These are phyloP conservation scores for Tanypteryx hageni DNA, from an alignment of 2,888 invertebrate species.

Conservation along the genomic window DNA sequence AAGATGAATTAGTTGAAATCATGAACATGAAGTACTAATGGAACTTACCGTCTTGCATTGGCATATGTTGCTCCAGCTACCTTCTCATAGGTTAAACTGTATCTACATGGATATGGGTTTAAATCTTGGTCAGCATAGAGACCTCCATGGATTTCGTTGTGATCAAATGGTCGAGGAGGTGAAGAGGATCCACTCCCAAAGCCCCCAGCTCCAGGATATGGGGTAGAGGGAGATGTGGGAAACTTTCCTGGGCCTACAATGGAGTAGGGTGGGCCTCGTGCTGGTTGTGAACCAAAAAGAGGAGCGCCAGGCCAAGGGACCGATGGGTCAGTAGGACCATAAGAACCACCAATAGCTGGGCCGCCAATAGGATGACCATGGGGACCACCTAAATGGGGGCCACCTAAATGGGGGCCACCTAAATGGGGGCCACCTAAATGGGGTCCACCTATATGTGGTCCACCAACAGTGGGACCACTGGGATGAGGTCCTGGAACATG, in stretches of 20 bases:
- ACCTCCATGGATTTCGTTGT: conserved; percentile 51
- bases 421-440: conserved; percentile 11
- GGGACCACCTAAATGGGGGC: conserved; percentile 16
- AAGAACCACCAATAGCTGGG: not conserved
- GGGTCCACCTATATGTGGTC: not conserved
- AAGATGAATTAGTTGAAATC: not conserved
- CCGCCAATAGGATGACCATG: conserved; percentile 1
- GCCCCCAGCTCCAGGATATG: conserved; percentile 42
- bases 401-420: not conserved
- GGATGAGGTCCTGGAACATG: not conserved
- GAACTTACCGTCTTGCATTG: conserved; percentile 71
- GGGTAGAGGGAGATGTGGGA: conserved; percentile 37
- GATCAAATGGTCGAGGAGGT: conserved; percentile 47
- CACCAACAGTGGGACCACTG: not conserved
- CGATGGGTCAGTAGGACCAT: conserved; percentile 51
- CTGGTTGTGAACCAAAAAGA: conserved; percentile 58
- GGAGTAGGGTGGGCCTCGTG: conserved; percentile 61
- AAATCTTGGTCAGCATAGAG: conserved; percentile 64
- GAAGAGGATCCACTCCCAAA: conserved; percentile 24
- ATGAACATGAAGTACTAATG: not conserved
- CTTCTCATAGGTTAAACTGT: conserved; percentile 73
- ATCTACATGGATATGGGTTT: conserved; percentile 71
- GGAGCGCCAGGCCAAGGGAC: conserved; percentile 56
- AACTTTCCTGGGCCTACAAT: conserved; percentile 22
- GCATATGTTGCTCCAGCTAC: conserved; percentile 72